Conservation (phyloP, 2,797 vertebrate genomes). For the Oryzias sinensis region DNA sequence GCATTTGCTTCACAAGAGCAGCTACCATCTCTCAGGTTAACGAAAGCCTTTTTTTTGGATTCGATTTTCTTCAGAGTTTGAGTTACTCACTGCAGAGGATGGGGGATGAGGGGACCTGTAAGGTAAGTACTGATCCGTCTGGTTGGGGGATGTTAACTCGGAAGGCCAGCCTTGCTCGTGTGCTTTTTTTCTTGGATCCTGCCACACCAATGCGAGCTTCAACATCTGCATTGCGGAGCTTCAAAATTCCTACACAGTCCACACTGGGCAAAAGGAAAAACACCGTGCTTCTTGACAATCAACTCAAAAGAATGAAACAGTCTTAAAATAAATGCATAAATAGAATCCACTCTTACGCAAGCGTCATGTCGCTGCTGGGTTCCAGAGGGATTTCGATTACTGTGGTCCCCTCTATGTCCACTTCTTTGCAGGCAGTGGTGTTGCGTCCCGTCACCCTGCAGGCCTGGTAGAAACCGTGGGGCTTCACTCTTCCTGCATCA, state of each 20-base stretch:
- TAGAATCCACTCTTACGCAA: conserved; percentile 84
- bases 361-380: conserved; percentile 91
- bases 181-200: conserved; percentile 99
- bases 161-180: conserved; percentile 94
- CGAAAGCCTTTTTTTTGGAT: not conserved
- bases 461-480: conserved; percentile 98
- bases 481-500: conserved; percentile 94
- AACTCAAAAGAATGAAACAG: not conserved
- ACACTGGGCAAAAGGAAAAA: conserved; percentile 76
- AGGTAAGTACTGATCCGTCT: conserved; percentile 88
- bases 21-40: not conserved
- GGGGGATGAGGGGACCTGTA: conserved; percentile 92
- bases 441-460: conserved; percentile 96
- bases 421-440: conserved; percentile 97
- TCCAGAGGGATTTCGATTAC: conserved; percentile 97
- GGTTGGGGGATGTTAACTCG: conserved; percentile 90
- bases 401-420: conserved; percentile 96
- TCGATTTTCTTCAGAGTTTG: not conserved
- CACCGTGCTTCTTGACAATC: not conserved
- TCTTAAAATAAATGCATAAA: not conserved
- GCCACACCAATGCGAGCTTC: conserved; percentile 97
- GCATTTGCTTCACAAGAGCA: not conserved
- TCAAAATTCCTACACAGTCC: conserved; percentile 97
- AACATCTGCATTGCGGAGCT: conserved; percentile 96
- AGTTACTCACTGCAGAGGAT: conserved; percentile 95